Conservation (phyloP, 2,113 vertebrate genomes). For the Bos javanicus region DNA sequence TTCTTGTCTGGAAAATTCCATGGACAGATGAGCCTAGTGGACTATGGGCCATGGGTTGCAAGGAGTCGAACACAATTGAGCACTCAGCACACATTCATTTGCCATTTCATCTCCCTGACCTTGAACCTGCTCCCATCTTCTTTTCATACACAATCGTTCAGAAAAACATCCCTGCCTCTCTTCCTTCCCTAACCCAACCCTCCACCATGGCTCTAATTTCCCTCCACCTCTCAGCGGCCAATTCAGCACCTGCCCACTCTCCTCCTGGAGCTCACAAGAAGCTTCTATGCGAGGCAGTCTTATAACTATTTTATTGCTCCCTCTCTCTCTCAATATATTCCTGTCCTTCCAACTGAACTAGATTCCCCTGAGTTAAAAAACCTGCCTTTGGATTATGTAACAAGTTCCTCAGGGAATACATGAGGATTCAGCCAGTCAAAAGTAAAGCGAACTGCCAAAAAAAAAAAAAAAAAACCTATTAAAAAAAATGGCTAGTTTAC, state of each 20-base stretch:
- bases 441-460: constrained; percentile 42
- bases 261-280: neutral
- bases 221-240: neutral
- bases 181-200: too few relatives aligned
- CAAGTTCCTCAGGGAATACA: constrained; percentile 45
- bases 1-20: neutral
- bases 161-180: neutral
- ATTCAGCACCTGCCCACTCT: neutral
- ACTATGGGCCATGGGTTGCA: neutral
- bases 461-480: neutral
- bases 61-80: neutral
- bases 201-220: neutral
- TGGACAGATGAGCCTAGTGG: neutral
- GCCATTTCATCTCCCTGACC: neutral
- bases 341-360: constrained; percentile 28
- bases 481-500: constrained; percentile 34
- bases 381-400: constrained; percentile 68
- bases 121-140: neutral
- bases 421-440: constrained; percentile 40
- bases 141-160: neutral
- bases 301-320: neutral
- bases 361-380: constrained; percentile 47
- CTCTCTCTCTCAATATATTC: neutral
- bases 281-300: neutral
- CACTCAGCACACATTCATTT: neutral